phyloP scores from a whole-genome alignment of 2,888 invertebrate species.

The Carabus problematicus region DNA sequence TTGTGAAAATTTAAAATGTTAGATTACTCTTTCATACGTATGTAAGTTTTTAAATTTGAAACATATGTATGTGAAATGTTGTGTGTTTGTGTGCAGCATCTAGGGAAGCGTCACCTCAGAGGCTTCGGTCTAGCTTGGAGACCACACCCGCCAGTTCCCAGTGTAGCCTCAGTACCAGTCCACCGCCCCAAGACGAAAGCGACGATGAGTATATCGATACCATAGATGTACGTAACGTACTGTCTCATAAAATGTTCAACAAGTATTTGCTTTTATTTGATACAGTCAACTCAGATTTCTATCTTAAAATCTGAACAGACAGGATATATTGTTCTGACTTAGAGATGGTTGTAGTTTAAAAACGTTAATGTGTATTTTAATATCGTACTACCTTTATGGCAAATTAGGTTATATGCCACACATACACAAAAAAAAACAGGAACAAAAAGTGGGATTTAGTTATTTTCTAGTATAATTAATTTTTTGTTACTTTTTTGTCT shows the following conservation, averaged over 20 bases:
- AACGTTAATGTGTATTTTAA: background rate
- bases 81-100: slow-evolving; percentile 62
- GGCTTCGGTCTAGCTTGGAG: slow-evolving; percentile 56
- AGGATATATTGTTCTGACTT: too few species aligned
- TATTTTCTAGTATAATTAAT: too few species aligned
- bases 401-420: too few species aligned
- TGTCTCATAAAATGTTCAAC: background rate
- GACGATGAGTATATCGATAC: slow-evolving; percentile 85
- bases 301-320: too few species aligned
- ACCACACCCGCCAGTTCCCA: slow-evolving; percentile 49
- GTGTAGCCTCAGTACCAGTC: slow-evolving; percentile 27
- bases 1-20: too few species aligned
- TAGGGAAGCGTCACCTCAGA: slow-evolving; percentile 73
- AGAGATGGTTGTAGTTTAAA: too few species aligned
- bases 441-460: too few species aligned
- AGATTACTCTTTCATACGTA: too few species aligned
- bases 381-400: background rate
- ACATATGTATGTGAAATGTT: too few species aligned
- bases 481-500: too few species aligned
- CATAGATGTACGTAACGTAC: slow-evolving; percentile 69
- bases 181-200: slow-evolving; percentile 64
- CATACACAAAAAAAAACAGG: too few species aligned
- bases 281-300: background rate
- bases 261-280: background rate
- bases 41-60: too few species aligned